Base-by-base conservation (phyloP, 1,140 invertebrate species). In the Archivesica marissinica region DNA sequence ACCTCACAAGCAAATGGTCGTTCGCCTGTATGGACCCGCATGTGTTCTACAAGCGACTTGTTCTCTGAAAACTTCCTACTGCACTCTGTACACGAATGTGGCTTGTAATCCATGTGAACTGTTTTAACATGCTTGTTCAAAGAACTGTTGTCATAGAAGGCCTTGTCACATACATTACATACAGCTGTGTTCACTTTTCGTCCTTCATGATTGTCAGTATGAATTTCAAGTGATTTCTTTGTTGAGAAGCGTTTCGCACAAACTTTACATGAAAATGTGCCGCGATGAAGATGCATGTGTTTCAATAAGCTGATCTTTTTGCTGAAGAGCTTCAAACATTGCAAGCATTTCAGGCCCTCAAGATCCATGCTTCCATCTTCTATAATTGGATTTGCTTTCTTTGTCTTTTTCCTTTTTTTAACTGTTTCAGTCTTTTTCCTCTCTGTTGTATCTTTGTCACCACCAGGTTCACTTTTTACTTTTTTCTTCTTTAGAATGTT, bases 1-100 rank as follows among this genome's bases (percentile, higher is more conserved):
- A 82, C 75, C 35, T 97, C 97, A 95, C 97, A 98, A 91, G 95
- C 95, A 93, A 96, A 96, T 0, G 97, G 97, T 88, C 96, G 96
- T 84, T 96, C 95, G 80, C 97, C 97, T 0, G 98, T 99, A 92
- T 99, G 97, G 3, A 96, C 96, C 92, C 97, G 96, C 87, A 96
- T 94, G 95, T 91, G 96, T 77, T 87, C 75, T 15, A 47, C 47
- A 6, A 85, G 59, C 3, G 66, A 66, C 38, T 80, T 84, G 20
- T 50, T 30, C 44, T 80, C 75, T 15, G 81, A 47, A 47, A 87
- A 87, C 15, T 41, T 59, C n/a, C 76, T 72, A 6, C 66, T 68
- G 52, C 86, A 87, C 56, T 41, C 35, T n/a, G 68, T 66, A 54
- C 86, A 87, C 6, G 70, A 28, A 41, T 72, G 75, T 1, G 79